These are phyloP conservation scores for Macrosoma leucophasiata DNA, from an alignment of 2,888 invertebrate genomes.

Conservation along the genomic window DNA sequence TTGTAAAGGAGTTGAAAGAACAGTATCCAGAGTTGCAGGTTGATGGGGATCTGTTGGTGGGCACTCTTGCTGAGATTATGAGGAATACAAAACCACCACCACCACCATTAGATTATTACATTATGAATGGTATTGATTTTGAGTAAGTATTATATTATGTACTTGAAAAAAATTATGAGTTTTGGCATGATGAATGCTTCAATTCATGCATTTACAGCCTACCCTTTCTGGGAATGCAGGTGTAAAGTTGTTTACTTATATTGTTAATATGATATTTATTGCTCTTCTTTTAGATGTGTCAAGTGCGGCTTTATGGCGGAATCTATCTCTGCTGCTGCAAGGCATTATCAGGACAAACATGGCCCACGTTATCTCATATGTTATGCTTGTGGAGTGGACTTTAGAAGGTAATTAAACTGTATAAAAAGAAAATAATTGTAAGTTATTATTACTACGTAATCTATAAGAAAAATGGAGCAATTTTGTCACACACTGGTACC, in stretches of 20 bases:
- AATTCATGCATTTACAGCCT: too few species aligned
- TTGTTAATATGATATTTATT: slow-evolving; percentile 2
- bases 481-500: too few species aligned
- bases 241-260: neutral
- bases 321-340: slow-evolving; percentile 36
- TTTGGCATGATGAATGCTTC: too few species aligned
- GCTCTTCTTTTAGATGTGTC: slow-evolving; percentile 38
- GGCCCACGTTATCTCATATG: slow-evolving; percentile 53
- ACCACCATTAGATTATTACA: slow-evolving; percentile 40
- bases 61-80: slow-evolving; percentile 48
- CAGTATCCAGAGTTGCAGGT: slow-evolving; percentile 41
- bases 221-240: too few species aligned
- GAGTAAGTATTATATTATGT: too few species aligned
- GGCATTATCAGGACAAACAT: slow-evolving; percentile 57
- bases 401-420: slow-evolving; percentile 57
- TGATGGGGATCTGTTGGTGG: slow-evolving; percentile 37
- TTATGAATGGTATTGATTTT: slow-evolving; percentile 37
- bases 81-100: slow-evolving; percentile 38
- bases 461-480: too few species aligned
- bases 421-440: too few species aligned
- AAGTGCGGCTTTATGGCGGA: slow-evolving; percentile 33
- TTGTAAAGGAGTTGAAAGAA: slow-evolving; percentile 42
- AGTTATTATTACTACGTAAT: too few species aligned
- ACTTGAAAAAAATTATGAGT: too few species aligned
- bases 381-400: slow-evolving; percentile 55